Evolutionary conservation across 1,140 invertebrate genomes (phyloP).

Genomic region (Subanguina moxae): DNA sequence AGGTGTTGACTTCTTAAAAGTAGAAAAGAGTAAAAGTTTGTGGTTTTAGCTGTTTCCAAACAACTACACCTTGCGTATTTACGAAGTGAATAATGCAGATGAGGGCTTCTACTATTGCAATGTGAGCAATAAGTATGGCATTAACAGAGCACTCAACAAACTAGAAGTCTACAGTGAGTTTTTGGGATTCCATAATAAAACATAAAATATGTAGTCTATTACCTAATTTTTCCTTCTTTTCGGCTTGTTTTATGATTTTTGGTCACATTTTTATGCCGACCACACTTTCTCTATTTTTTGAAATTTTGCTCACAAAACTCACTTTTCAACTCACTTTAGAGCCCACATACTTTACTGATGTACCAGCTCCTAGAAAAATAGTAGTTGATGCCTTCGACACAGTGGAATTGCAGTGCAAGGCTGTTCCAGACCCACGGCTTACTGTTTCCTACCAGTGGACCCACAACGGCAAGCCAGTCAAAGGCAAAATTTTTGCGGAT

Average conservation of each 20-base stretch:
- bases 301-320: neutral
- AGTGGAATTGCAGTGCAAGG: slow-evolving; percentile 88
- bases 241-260: neutral
- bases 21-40: slow-evolving; percentile 1
- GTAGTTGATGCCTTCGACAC: slow-evolving; percentile 80
- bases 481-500: neutral
- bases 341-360: slow-evolving; percentile 51
- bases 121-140: slow-evolving; percentile 80
- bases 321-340: too few relatives aligned
- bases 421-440: slow-evolving; percentile 76
- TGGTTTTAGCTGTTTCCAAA: slow-evolving; percentile 63
- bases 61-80: slow-evolving; percentile 79
- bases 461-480: slow-evolving; percentile 66
- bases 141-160: slow-evolving; percentile 71
- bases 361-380: slow-evolving; percentile 73
- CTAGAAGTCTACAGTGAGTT: slow-evolving; percentile 75
- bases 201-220: too few relatives aligned
- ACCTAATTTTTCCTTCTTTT: neutral
- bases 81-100: slow-evolving; percentile 76
- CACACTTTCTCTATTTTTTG: too few relatives aligned
- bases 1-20: slow-evolving; percentile 29
- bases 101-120: slow-evolving; percentile 82
- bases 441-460: slow-evolving; percentile 80
- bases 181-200: too few relatives aligned
- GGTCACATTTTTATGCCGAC: too few relatives aligned